A percentile compares a stretch with the other conserved stretches of the same genome.
phyloP scores from a whole-genome alignment of 1,140 invertebrate species.

The Xylocopa sonorina region DNA sequence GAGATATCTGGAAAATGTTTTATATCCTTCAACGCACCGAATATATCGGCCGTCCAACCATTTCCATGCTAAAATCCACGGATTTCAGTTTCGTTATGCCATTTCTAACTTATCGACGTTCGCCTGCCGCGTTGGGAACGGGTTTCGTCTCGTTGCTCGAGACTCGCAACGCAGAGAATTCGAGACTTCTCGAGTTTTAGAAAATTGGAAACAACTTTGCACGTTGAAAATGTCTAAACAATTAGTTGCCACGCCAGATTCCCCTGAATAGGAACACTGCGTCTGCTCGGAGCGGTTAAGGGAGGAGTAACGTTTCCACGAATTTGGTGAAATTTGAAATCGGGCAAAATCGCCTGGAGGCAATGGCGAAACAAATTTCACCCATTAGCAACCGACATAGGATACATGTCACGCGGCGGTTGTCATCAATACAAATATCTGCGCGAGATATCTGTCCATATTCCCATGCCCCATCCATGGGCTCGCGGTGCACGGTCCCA shows the following conservation, averaged over 20 bases:
- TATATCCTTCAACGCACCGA: slow-evolving; percentile 23
- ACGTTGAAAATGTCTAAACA: too few relatives aligned
- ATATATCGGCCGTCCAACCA: slow-evolving; percentile 26
- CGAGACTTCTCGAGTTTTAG: too few relatives aligned
- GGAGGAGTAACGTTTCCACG: not conserved
- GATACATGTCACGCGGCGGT: slow-evolving; percentile 57
- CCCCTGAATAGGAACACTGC: slow-evolving; percentile 10
- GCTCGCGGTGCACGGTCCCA: not conserved
- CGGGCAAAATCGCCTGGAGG: slow-evolving; percentile 59
- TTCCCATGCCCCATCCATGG: slow-evolving; percentile 1
- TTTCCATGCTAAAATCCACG: slow-evolving; percentile 40
- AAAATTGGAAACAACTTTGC: too few relatives aligned
- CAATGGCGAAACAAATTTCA: slow-evolving; percentile 66
- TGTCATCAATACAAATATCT: slow-evolving; percentile 68
- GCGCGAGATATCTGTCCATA: slow-evolving; percentile 54
- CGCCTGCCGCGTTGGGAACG: not conserved
- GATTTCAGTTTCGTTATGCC: slow-evolving; percentile 21
- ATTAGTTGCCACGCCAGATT: slow-evolving; percentile 59
- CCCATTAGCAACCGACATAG: slow-evolving; percentile 60
- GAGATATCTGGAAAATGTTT: slow-evolving; percentile 32
- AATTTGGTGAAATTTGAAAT: slow-evolving; percentile 58
- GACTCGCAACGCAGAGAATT: too few relatives aligned
- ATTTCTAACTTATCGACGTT: slow-evolving; percentile 32
- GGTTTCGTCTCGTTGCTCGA: too few relatives aligned
- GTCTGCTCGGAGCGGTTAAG: not conserved